Base-by-base conservation (phyloP, 2,797 vertebrate genomes). In the Gambusia yucatana region DNA sequence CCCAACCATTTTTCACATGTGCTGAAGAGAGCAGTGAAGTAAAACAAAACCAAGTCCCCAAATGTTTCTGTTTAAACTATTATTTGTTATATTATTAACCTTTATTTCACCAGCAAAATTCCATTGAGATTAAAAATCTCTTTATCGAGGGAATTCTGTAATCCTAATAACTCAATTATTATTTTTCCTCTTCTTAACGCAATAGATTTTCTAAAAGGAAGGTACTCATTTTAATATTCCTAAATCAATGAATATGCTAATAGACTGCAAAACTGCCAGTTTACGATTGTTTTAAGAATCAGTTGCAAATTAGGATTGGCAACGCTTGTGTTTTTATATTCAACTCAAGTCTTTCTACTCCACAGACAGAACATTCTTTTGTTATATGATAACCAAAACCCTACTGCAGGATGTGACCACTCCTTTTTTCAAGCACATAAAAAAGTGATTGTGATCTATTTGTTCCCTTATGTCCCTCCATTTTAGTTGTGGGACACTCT, bases 371-470 rank as follows among this genome's bases (percentile, higher is more conserved):
- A 79, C 82, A 93, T 93, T 93, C 92, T 87, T 77, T 82, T 89
- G 82, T 83, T 86, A 84, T 91, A 89, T 80, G 87, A 91, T 93
- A 89, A 91, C 80, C 77, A 86, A 88, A 91, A 85, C 77, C 82
- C 73, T n/a, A n/a, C 41, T 82, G 78, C 90, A 87, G 91, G 90
- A 94, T 89, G 85, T 90, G 87, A 86, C 86, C 73, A n/a, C 82
- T 84, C 86, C 75, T 89, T 92, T 91, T 89, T 92, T 91, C 91
- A 88, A 92, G 48, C 80, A 89, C 89, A 88, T 89, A 90, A 92
- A 92, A 86, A 87, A 87, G 84, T 78, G 80, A 86, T 84, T 90
- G 75, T 88, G 89, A 93, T 95, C 86, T 88, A 89, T 93, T 92
- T 92, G 86, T 93, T 91, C 87, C 82, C 90, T 93, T 89, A 89